phyloP scores from a whole-genome alignment of 1,140 invertebrate genomes.

The Pseudomyrmex cubaensis region DNA sequence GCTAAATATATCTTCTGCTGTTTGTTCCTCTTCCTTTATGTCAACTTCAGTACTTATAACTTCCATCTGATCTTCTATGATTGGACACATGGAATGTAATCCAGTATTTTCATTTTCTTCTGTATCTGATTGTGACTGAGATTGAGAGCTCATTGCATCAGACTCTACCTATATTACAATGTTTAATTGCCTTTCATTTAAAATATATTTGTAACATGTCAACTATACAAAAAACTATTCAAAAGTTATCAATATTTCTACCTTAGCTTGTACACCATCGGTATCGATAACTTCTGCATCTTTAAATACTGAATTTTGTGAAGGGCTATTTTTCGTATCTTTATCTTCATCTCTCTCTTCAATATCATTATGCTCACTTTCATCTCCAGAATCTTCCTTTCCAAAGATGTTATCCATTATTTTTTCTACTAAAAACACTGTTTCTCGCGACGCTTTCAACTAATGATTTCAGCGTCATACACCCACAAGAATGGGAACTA shows the following conservation, averaged over 20 bases:
- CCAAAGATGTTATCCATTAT: slow-evolving; percentile 79
- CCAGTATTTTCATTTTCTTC: slow-evolving; percentile 63
- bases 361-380: slow-evolving; percentile 67
- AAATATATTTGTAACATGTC: neutral
- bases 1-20: slow-evolving; percentile 78
- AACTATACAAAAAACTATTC: neutral
- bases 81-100: slow-evolving; percentile 20
- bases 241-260: slow-evolving; percentile 28
- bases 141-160: slow-evolving; percentile 65
- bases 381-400: slow-evolving; percentile 78
- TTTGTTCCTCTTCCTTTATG: slow-evolving; percentile 64
- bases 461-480: no score
- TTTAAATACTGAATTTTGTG: slow-evolving; percentile 60
- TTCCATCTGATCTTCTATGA: slow-evolving; percentile 59
- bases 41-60: slow-evolving; percentile 72
- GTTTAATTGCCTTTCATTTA: neutral
- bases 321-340: slow-evolving; percentile 51
- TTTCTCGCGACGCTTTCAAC: no score
- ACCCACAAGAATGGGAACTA: no score
- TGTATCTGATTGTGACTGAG: slow-evolving; percentile 71
- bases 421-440: neutral
- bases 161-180: slow-evolving; percentile 61
- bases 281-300: slow-evolving; percentile 64
- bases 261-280: slow-evolving; percentile 62
- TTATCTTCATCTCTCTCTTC: slow-evolving; percentile 62